Conservation (phyloP, 2,113 vertebrate species). For the Ceuthmochares aereus region DNA sequence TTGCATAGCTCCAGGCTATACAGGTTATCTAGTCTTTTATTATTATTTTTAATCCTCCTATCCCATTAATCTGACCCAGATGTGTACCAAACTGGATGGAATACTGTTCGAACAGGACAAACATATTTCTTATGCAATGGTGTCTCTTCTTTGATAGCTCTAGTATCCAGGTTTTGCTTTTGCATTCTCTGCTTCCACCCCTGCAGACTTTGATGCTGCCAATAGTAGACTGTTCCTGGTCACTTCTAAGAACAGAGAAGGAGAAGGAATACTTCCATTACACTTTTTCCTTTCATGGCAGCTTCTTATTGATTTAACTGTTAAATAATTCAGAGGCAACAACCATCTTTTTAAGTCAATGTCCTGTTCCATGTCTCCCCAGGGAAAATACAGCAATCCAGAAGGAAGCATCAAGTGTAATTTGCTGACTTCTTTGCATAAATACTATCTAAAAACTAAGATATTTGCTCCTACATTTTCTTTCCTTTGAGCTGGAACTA, state of each 20-base stretch:
- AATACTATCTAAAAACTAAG: neutral
- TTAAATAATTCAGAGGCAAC: conserved; percentile 46
- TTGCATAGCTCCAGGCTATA: neutral
- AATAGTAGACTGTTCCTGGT: neutral
- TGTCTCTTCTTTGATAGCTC: neutral
- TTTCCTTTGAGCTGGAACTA: neutral
- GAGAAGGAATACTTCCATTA: conserved; percentile 7
- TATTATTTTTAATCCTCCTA: neutral
- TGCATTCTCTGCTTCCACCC: neutral
- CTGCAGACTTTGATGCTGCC: conserved; percentile 1
- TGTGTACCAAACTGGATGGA: neutral
- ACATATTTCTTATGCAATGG: neutral
- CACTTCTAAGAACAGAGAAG: neutral
- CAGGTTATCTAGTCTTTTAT: neutral
- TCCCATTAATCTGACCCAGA: neutral
- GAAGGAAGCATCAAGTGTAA: neutral
- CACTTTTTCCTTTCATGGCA: neutral
- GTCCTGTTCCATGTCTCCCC: conserved; percentile 19
- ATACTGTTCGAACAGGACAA: neutral
- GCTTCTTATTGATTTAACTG: neutral
- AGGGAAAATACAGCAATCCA: neutral
- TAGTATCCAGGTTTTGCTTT: conserved; percentile 1
- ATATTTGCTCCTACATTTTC: neutral
- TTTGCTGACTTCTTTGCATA: neutral
- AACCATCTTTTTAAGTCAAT: conserved; percentile 35